phyloP scores from a whole-genome alignment of 2,113 vertebrate genomes.

The Ploceus nigricollis region DNA sequence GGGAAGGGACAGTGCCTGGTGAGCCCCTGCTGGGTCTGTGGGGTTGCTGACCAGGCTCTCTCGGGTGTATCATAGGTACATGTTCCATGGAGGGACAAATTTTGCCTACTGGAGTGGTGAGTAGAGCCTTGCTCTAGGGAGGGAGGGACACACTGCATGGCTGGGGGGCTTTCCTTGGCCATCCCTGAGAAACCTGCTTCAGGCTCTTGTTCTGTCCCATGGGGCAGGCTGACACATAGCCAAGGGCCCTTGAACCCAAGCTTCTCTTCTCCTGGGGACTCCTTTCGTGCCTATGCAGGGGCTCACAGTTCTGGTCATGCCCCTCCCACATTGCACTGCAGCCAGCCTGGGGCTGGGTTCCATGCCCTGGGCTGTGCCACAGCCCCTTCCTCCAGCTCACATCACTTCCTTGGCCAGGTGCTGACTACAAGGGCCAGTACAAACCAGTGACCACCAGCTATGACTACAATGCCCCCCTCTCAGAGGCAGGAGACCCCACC shows the following conservation, averaged over 20 bases:
- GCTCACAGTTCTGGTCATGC: neutral
- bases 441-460: slow-evolving; percentile 95
- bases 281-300: neutral
- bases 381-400: neutral
- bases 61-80: slow-evolving; percentile 82
- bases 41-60: neutral
- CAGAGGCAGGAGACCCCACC: slow-evolving; percentile 92
- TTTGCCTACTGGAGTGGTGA: slow-evolving; percentile 98
- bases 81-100: slow-evolving; percentile 98
- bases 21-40: neutral
- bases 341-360: neutral
- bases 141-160: fast-evolving
- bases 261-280: neutral
- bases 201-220: neutral
- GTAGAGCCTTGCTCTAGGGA: neutral
- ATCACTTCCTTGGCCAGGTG: slow-evolving; percentile 71
- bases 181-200: neutral
- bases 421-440: slow-evolving; percentile 85
- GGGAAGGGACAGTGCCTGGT: neutral
- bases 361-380: neutral
- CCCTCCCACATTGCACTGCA: neutral
- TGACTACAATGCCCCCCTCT: slow-evolving; percentile 93
- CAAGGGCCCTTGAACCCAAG: neutral
- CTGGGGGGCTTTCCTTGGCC: neutral
- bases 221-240: neutral